Base-by-base conservation (phyloP, 2,888 invertebrate genomes). In the Bombylius discolor region DNA sequence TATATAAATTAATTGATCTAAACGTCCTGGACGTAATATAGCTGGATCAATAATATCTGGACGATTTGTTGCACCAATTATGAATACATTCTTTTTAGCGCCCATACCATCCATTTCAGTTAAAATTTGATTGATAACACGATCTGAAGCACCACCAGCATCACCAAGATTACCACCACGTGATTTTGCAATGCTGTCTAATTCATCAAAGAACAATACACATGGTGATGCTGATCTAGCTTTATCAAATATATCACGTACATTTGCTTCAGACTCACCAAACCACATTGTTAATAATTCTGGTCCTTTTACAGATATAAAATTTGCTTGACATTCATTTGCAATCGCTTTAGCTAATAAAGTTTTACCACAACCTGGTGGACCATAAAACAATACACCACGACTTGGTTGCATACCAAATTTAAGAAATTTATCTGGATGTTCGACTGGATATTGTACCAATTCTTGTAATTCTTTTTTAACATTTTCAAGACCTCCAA, bases 101-200 rank as follows among this genome's bases (percentile, higher is more conserved):
- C 95, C 95, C 98, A 99, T 99, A 67, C 99, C 99, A 75, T 99
- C 99, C 99, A 99, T 99, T 80, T 99, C 99, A 2, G 99, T 99
- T 56, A 99, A 81, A 68, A 99, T 94, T 80, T 99, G 99, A 79
- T 99, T 99, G 75, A 99, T 99, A 59, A 99, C 99, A 63, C 99
- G 82, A 78, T 99, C 99, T 4, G 98, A 97, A 47, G 99, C 98
- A 49, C 74, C 74, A 64, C 98, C 97, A 47, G 96, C 98, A 78
- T 99, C 98, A 32, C 98, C 97, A 58, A 90, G 88, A 67, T 87
- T 93, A 34, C 97, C 98, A 63, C 99, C 99, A 75, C 99, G 87
- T 4, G 98, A 91, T 77, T 99, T 99, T 33, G 99, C 99, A 74
- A 99, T 99, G 7, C 98, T 98, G 78, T 99, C 99, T 79, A 99